Base-by-base conservation (phyloP, 2,113 vertebrate genomes). In the Apteryx owenii region DNA sequence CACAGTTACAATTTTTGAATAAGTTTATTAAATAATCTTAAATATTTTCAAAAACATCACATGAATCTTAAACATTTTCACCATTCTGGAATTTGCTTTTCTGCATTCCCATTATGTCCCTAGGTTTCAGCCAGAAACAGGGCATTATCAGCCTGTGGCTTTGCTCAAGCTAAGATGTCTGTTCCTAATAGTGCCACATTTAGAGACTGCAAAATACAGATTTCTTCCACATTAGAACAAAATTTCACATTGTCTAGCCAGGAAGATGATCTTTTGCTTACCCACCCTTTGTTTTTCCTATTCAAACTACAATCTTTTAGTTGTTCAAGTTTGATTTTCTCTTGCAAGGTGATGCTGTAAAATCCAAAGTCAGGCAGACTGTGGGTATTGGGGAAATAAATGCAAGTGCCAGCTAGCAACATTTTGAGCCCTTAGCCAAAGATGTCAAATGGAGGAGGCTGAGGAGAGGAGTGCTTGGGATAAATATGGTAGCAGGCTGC, bases 31-130 rank as follows among this genome's bases (percentile, higher is more conserved):
- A 46, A 46, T 46, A 69, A 54, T 44, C 13, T 25, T n/a, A 14
- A 64, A 42, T 36, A 17, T 76, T 69, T 76, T 56, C 2, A 0
- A 26, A 48, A 17, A n/a, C 38, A 1, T 4, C 4, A 0, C 2
- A 5, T 4, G 2, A 40, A 40, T 85, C 18, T 53, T 36, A 33
- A 31, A 8, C 25, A 10, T 80, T 81, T 93, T 54, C 46, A 20
- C 40, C 28, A 18, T 23, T 46, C 33, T 50, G 15, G 33, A 22
- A 25, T 42, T 51, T 29, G 40, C 26, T 21, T 33, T 70, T n/a
- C 31, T 25, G 0, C 14, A 1, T 44, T 9, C 21, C 70, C 16
- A 1, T 79, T 70, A 38, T 54, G 79, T 70, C 79, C 10, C 10
- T 11, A 10, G 28, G 7, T 85, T 50, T 40, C 71, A 70, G 23